Conservation (phyloP, 2,797 vertebrate species). For the Rhinichthys osculus region DNA sequence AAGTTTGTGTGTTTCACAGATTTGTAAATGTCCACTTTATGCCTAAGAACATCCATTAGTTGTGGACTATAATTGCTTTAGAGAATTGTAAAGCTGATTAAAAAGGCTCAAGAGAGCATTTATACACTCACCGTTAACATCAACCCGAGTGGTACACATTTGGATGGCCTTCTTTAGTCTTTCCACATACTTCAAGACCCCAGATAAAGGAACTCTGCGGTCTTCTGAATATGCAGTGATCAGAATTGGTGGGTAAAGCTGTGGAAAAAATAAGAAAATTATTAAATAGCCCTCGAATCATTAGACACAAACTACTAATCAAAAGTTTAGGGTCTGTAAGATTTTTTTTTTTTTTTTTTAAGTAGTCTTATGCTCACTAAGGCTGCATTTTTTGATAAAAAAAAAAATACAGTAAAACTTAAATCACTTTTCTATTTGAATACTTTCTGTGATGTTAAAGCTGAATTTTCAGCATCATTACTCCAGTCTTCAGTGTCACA, state of each 20-base stretch:
- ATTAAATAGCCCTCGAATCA: not conserved
- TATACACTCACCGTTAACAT: conserved; percentile 67
- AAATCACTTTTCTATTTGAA: not conserved
- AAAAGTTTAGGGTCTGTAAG: not conserved
- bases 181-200: conserved; percentile 83
- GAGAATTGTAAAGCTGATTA: not conserved
- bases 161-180: conserved; percentile 80
- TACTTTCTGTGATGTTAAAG: not conserved
- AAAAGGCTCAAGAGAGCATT: not conserved
- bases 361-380: not conserved
- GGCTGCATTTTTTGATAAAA: not conserved
- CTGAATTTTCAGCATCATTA: not conserved
- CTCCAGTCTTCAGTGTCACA: not conserved
- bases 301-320: not conserved
- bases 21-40: not conserved
- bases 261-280: conserved; percentile 42
- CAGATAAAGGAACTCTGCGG: conserved; percentile 81
- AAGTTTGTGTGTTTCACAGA: not conserved
- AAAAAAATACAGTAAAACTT: not conserved
- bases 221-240: conserved; percentile 90
- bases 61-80: not conserved
- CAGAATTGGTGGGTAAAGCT: conserved; percentile 91
- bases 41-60: not conserved
- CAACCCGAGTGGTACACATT: conserved; percentile 66
- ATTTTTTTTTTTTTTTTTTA: not conserved